Base-by-base conservation (phyloP, 2,797 vertebrate genomes). In the Gouania willdenowi region DNA sequence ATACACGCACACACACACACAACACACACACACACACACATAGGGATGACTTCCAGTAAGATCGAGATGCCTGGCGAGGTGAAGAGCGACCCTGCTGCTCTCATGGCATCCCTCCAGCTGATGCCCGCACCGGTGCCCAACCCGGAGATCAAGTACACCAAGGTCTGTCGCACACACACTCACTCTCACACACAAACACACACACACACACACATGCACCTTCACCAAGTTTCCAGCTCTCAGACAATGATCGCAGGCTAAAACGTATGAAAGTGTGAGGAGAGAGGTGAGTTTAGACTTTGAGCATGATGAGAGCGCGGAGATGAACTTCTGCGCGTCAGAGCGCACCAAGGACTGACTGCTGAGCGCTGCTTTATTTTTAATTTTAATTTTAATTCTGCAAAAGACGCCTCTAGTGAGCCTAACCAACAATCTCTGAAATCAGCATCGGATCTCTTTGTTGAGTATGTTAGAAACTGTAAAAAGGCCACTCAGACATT, bases 31-130 rank as follows among this genome's bases (percentile, higher is more conserved):
- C 56, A 41, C 63, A 73, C 66, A 32, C 26, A 29, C 47, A 65
- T 56, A 42, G 55, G 67, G 59, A 98, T 98, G 96, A 97, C 94
- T 90, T 97, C 96, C 73, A 96, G 94, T 79, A 80, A 94, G 85
- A 93, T 94, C 75, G 90, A 92, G 87, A 89, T 96, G 84, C 94
- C 95, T 40, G 94, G 89, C 59, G 95, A 91, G 81, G 83, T 94
- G 88, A 93, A 96, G 91, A 90, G 90, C 70, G 95, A 98, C 77
- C 91, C 95, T 34, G 91, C 95, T 18, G 90, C 94, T 44, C 92
- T 98, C 77, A 93, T 97, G 92, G 94, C 94, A 77, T 95, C 94
- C 59, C 90, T 98, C 81, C 94, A 97, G 68, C 91, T 98, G 67
- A 88, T 96, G 89, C 96, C 96, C 66, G 91, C 91, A 42, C 96